A percentile compares a stretch with the other conserved stretches of the same genome.
Conservation (phyloP, 64 coral and sea anemone genomes). For the Dendronephthya gigantea region DNA sequence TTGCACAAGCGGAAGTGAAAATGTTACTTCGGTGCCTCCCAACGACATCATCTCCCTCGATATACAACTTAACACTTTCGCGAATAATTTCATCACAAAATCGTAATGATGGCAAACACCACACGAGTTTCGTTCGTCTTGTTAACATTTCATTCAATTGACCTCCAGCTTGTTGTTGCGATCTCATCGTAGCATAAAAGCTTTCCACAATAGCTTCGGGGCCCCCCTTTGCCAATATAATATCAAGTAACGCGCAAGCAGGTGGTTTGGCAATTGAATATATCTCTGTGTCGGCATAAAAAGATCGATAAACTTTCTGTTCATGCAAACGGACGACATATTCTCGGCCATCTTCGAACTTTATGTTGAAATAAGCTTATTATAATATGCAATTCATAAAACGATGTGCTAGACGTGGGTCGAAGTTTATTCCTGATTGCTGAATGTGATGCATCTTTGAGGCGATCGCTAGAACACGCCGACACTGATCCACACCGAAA, state of each 20-base stretch:
- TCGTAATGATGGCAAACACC: slow-evolving; percentile 1
- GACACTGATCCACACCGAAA: background rate
- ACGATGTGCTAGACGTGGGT: background rate
- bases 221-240: background rate
- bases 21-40: background rate
- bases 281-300: background rate
- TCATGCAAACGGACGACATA: background rate
- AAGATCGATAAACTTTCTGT: background rate
- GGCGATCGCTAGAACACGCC: background rate
- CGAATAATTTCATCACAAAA: slow-evolving; percentile 7
- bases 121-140: background rate
- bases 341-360: background rate
- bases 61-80: background rate
- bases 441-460: background rate
- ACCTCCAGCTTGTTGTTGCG: background rate
- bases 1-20: background rate
- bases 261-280: slow-evolving; percentile 14
- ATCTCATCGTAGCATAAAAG: background rate
- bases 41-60: background rate
- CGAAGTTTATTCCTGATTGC: background rate
- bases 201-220: background rate
- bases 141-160: background rate
- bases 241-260: background rate
- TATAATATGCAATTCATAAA: background rate
- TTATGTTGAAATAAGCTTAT: background rate